These are phyloP conservation scores for Drosophila repletoides DNA, from an alignment of 1,140 invertebrate species.

Conservation along the genomic window DNA sequence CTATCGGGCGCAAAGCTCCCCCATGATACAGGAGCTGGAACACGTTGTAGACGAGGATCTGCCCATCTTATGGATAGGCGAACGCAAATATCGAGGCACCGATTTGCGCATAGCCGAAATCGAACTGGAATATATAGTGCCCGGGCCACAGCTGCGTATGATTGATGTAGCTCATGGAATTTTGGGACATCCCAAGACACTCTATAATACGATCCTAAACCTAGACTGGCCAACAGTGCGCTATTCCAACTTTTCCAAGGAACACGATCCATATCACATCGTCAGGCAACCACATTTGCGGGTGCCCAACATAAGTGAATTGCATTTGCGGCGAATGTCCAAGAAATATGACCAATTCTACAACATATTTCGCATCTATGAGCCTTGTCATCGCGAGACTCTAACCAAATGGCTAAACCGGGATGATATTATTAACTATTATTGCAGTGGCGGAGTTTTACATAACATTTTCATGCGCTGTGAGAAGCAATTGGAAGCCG, in stretches of 20 bases:
- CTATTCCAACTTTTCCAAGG: conserved; percentile 44
- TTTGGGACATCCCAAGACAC: conserved; percentile 61
- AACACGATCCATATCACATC: conserved; percentile 64
- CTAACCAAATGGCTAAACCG: not conserved
- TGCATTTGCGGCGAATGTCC: conserved; percentile 27
- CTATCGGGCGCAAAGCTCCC: conserved; percentile 64
- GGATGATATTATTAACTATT: not conserved
- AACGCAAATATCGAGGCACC: conserved; percentile 68
- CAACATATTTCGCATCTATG: conserved; percentile 36
- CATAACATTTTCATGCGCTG: not conserved
- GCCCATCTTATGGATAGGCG: conserved; percentile 73
- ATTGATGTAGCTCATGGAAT: conserved; percentile 70
- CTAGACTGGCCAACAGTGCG: conserved; percentile 63
- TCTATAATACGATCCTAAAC: conserved; percentile 66
- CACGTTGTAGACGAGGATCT: conserved; percentile 55
- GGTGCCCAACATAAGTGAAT: conserved; percentile 54
- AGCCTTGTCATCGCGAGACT: not conserved
- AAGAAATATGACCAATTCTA: conserved; percentile 45
- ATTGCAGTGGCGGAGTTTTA: not conserved
- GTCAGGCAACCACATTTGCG: conserved; percentile 56
- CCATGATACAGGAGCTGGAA: conserved; percentile 57
- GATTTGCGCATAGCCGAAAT: conserved; percentile 62
- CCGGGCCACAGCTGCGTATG: conserved; percentile 54
- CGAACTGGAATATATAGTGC: conserved; percentile 71
- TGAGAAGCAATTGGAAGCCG: not conserved